Conservation (phyloP, 2,888 invertebrate species). For the Dasysyrphus albostriatus region DNA sequence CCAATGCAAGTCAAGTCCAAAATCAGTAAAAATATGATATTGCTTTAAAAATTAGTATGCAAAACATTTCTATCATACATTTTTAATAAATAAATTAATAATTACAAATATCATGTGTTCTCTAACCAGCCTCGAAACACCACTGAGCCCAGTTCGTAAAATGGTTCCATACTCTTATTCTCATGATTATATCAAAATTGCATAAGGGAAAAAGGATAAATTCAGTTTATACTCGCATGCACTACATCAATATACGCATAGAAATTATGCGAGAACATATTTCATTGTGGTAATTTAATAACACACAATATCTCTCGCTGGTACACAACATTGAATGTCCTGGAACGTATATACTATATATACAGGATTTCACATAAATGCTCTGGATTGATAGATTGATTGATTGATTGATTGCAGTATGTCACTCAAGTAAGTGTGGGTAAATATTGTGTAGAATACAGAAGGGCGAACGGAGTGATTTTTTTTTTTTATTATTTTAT, state of each 20-base stretch:
- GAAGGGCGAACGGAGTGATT: neutral
- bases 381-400: constrained; percentile 59
- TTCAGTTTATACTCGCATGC: too few species aligned
- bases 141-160: neutral
- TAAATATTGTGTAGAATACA: constrained; percentile 28
- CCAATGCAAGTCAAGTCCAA: too few species aligned
- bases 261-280: constrained; percentile 61
- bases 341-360: neutral
- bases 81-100: neutral
- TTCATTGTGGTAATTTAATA: constrained; percentile 69
- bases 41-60: neutral
- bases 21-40: neutral
- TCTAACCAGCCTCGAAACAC: neutral
- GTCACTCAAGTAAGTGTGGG: constrained; percentile 43
- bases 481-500: neutral
- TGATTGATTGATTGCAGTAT: constrained; percentile 65
- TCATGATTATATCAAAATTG: neutral
- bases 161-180: neutral
- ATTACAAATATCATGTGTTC: neutral
- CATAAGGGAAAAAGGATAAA: neutral
- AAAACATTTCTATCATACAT: neutral
- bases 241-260: neutral
- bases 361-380: constrained; percentile 37
- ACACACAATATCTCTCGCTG: constrained; percentile 19
- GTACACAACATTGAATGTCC: constrained; percentile 29